Percentiles rank a stretch among this genome's conserved stretches.
Conservation (phyloP, 2,113 vertebrate genomes). For the Oryzias javanicus region DNA sequence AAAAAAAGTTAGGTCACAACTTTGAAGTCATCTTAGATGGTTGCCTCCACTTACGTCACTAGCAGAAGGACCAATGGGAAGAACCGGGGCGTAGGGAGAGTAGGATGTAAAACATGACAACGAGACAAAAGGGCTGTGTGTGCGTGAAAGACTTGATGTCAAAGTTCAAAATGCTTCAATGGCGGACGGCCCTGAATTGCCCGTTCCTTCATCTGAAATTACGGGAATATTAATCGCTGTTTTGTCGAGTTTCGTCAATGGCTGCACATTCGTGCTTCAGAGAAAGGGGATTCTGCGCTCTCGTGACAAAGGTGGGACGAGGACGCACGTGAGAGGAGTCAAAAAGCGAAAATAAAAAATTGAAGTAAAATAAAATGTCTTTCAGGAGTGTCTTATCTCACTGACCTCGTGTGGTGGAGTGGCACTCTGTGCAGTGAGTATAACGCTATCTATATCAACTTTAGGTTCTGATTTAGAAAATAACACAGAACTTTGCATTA, state of each 20-base stretch:
- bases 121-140: not conserved
- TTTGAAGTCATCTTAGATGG: too few species aligned
- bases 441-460: slow-evolving; percentile 7
- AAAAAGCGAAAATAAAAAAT: too few species aligned
- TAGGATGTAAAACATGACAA: not conserved
- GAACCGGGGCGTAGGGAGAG: not conserved
- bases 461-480: not conserved
- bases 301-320: slow-evolving; percentile 80
- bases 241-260: slow-evolving; percentile 90
- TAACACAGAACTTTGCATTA: not conserved
- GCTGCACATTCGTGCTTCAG: slow-evolving; percentile 93
- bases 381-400: slow-evolving; percentile 86
- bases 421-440: slow-evolving; percentile 94
- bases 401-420: slow-evolving; percentile 92
- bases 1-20: too few species aligned
- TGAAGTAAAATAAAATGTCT: too few species aligned
- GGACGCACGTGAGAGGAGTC: too few species aligned
- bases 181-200: slow-evolving; percentile 3
- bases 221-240: slow-evolving; percentile 85
- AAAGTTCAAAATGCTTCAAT: slow-evolving; percentile 8
- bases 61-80: not conserved
- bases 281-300: slow-evolving; percentile 91
- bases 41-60: too few species aligned
- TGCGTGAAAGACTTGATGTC: too few species aligned
- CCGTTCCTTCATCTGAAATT: slow-evolving; percentile 21